Evolutionary conservation across 1,140 invertebrate genomes (phyloP).

Genomic region (Pogonomyrmex barbatus): DNA sequence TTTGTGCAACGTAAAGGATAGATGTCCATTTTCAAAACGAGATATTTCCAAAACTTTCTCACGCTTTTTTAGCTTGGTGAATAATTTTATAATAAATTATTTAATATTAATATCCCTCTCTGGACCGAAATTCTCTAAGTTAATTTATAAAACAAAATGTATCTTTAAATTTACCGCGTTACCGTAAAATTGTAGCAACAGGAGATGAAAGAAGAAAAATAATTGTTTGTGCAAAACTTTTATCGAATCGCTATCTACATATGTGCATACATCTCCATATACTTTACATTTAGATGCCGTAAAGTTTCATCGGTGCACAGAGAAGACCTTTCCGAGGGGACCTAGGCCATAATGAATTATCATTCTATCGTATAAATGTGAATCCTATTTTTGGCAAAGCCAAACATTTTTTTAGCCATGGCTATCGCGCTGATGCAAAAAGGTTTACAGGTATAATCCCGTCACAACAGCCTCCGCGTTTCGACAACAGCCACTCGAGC

Average conservation of each 20-base stretch:
- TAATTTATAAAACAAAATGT: neutral
- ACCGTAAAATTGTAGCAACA: neutral
- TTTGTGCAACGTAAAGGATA: neutral
- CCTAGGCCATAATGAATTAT: neutral
- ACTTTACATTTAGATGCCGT: slow-evolving; percentile 6
- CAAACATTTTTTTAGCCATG: neutral
- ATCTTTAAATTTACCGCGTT: neutral
- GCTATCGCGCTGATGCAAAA: neutral
- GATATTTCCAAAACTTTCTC: neutral
- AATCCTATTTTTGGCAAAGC: neutral
- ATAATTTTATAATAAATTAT: neutral
- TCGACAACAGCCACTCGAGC: neutral
- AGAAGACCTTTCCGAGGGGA: neutral
- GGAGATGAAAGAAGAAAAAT: neutral
- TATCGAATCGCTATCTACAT: neutral
- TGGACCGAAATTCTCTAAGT: neutral
- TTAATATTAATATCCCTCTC: neutral
- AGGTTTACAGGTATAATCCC: neutral
- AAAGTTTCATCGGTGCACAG: neutral
- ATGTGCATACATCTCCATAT: slow-evolving; percentile 2
- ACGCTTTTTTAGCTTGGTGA: neutral
- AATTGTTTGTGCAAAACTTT: neutral
- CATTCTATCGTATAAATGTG: neutral
- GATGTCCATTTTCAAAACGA: neutral
- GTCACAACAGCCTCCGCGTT: neutral